These are phyloP conservation scores for Philereme transversata DNA, from an alignment of 2,888 invertebrate genomes.

Conservation along the genomic window DNA sequence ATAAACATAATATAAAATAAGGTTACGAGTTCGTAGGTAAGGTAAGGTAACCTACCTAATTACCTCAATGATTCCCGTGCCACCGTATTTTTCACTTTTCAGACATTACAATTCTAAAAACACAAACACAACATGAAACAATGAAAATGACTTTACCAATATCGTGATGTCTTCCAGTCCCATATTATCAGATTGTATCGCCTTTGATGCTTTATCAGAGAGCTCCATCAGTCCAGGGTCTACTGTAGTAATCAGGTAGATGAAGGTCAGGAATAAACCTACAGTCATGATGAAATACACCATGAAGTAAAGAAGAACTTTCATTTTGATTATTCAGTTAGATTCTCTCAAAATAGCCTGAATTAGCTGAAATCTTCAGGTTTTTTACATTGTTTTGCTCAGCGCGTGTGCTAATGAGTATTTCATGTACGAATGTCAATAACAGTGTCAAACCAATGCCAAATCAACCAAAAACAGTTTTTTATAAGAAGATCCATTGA, in stretches of 20 bases:
- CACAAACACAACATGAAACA: neutral
- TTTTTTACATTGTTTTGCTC: too few relatives aligned
- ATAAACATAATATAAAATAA: too few relatives aligned
- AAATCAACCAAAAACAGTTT: too few relatives aligned
- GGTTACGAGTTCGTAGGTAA: too few relatives aligned
- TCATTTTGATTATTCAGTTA: slow-evolving; percentile 40
- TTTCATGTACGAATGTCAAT: too few relatives aligned
- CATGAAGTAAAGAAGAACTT: slow-evolving; percentile 47
- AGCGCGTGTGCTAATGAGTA: too few relatives aligned
- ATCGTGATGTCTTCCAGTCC: slow-evolving; percentile 3
- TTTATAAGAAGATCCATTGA: too few relatives aligned
- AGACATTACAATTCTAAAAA: too few relatives aligned
- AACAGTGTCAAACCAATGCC: too few relatives aligned
- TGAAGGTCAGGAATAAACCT: slow-evolving; percentile 45
- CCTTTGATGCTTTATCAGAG: slow-evolving; percentile 40
- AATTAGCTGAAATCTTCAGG: neutral
- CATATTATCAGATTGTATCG: slow-evolving; percentile 22
- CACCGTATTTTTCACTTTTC: too few relatives aligned
- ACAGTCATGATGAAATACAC: slow-evolving; percentile 44
- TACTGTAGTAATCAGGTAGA: slow-evolving; percentile 54
- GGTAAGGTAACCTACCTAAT: too few relatives aligned
- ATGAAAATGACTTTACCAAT: slow-evolving; percentile 12
- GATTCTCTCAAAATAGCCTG: neutral
- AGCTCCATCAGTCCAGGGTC: slow-evolving; percentile 56
- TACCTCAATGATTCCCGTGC: too few relatives aligned